Percentiles rank a stretch among this genome's conserved stretches.
Evolutionary conservation across 1,140 invertebrate species (phyloP).

Genomic region (Melipona quadrifasciata): DNA sequence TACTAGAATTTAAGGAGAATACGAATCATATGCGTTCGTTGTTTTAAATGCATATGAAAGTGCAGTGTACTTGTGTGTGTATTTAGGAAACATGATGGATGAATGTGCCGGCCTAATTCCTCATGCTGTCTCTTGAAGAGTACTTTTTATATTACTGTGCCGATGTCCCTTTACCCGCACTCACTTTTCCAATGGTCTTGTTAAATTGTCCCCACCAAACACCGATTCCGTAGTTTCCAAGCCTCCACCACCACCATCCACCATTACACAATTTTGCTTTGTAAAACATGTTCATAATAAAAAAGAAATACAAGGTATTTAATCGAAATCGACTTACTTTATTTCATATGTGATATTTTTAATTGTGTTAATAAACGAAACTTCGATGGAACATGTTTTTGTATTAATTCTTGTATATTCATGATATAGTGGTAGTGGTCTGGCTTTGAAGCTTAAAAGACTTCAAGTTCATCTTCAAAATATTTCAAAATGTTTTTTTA

Average conservation of each 20-base stretch:
- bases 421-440: too few relatives aligned
- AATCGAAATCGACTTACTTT: conserved; percentile 48
- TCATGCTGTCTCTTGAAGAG: conserved; percentile 78
- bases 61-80: conserved; percentile 56
- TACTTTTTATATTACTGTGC: conserved; percentile 82
- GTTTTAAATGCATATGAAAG: conserved; percentile 63
- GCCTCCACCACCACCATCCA: conserved; percentile 61
- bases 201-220: conserved; percentile 55
- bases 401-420: too few relatives aligned
- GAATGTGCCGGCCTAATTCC: conserved; percentile 80
- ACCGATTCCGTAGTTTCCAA: conserved; percentile 60
- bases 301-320: conserved; percentile 67
- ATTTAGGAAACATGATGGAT: conserved; percentile 62
- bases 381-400: too few relatives aligned
- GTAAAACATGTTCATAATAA: conserved; percentile 82
- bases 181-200: conserved; percentile 55
- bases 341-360: background rate
- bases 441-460: too few relatives aligned
- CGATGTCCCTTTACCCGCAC: conserved; percentile 68
- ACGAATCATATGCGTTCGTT: conserved; percentile 25
- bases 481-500: too few relatives aligned
- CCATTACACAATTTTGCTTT: conserved; percentile 79
- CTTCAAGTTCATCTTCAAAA: too few relatives aligned
- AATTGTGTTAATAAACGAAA: background rate
- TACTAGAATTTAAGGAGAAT: background rate